These are phyloP conservation scores for Salminus brasiliensis DNA, from an alignment of 2,113 vertebrate genomes.

Conservation along the genomic window DNA sequence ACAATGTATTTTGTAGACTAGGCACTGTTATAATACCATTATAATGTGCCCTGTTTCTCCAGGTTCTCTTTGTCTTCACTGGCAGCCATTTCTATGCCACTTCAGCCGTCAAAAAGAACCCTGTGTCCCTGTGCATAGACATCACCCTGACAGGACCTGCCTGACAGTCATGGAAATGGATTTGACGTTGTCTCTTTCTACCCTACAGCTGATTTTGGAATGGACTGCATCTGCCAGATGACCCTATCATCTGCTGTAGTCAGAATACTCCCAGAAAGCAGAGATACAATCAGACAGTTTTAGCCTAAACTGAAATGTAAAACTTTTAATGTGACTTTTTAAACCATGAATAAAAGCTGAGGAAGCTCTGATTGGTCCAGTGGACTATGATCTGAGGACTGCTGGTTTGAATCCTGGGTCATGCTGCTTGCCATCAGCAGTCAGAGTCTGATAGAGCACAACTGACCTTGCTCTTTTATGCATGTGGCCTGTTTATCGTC, in stretches of 20 bases:
- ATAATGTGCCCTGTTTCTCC: background rate
- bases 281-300: background rate
- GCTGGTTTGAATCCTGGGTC: too few species aligned
- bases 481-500: too few species aligned
- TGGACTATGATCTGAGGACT: too few species aligned
- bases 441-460: too few species aligned
- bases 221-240: conserved; percentile 28
- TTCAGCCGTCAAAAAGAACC: background rate
- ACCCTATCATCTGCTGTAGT: conserved; percentile 24
- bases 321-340: background rate
- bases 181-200: conserved; percentile 5
- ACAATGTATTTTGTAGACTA: background rate
- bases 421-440: too few species aligned
- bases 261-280: background rate
- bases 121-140: conserved; percentile 12
- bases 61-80: background rate
- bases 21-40: background rate
- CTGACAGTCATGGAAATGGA: conserved; percentile 34
- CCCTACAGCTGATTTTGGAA: conserved; percentile 20
- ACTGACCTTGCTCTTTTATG: too few species aligned
- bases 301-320: background rate
- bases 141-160: conserved; percentile 27
- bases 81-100: background rate
- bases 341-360: background rate
- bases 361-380: background rate